phyloP scores from a whole-genome alignment of 1,140 invertebrate species.

The Pseudoatta argentina region DNA sequence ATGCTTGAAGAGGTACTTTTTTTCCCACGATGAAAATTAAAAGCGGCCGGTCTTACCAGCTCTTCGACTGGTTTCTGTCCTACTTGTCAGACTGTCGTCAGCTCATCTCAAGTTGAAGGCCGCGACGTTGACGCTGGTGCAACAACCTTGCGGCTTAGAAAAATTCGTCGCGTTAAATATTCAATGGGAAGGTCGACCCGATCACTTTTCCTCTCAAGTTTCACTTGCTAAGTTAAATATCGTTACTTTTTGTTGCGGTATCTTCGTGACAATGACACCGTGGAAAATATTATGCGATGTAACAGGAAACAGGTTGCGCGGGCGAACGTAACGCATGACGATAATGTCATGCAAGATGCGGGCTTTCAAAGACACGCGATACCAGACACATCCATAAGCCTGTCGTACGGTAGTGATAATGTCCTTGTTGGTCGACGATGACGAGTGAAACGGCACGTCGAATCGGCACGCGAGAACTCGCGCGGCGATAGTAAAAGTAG shows the following conservation, averaged over 20 bases:
- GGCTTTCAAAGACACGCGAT: slow-evolving; percentile 27
- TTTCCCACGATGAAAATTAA: slow-evolving; percentile 38
- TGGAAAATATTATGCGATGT: slow-evolving; percentile 17
- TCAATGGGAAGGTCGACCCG: background rate
- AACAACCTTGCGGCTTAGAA: slow-evolving; percentile 42
- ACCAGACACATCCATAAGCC: background rate
- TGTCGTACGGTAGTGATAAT: slow-evolving; percentile 43
- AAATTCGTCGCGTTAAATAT: background rate
- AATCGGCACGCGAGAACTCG: slow-evolving; percentile 48
- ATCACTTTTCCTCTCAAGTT: slow-evolving; percentile 31
- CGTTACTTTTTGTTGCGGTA: background rate
- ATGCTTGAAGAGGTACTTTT: background rate
- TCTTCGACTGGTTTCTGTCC: slow-evolving; percentile 44
- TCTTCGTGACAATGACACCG: slow-evolving; percentile 42
- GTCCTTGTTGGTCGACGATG: slow-evolving; percentile 41
- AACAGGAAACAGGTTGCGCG: slow-evolving; percentile 32
- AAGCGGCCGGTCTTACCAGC: slow-evolving; percentile 38
- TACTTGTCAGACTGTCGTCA: slow-evolving; percentile 28
- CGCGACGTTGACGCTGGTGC: slow-evolving; percentile 30
- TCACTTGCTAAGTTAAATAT: background rate
- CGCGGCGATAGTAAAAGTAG: slow-evolving; percentile 58
- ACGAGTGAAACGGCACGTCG: slow-evolving; percentile 41
- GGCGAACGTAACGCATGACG: slow-evolving; percentile 44
- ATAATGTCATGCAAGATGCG: slow-evolving; percentile 49
- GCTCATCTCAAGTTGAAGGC: slow-evolving; percentile 49